Conservation (phyloP, 1,140 invertebrate genomes). For the Magallana angulata region DNA sequence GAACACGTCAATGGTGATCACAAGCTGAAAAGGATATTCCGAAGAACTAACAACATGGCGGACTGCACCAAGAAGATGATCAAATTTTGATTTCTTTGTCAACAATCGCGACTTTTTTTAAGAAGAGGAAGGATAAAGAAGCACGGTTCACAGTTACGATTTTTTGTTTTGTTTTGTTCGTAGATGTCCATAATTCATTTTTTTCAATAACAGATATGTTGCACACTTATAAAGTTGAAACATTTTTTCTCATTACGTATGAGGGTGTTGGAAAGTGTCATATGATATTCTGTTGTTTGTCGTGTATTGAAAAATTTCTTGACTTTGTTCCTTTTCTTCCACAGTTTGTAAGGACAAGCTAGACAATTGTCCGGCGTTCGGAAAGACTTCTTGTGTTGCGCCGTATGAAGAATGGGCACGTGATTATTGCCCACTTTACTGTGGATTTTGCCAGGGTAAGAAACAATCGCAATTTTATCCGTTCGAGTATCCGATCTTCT, state of each 20-base stretch:
- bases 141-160: not conserved
- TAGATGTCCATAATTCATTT: no score
- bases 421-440: slow-evolving; percentile 63
- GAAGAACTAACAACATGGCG: no score
- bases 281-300: no score
- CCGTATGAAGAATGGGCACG: slow-evolving; percentile 60
- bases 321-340: not conserved
- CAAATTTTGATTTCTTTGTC: not conserved
- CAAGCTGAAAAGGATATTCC: no score
- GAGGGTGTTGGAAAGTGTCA: no score
- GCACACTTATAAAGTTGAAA: no score
- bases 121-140: slow-evolving; percentile 25
- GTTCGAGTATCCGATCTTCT: no score
- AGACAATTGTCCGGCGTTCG: slow-evolving; percentile 59
- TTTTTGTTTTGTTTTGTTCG: not conserved
- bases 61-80: no score
- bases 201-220: no score
- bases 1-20: no score
- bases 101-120: not conserved
- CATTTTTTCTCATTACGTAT: no score
- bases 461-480: not conserved
- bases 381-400: slow-evolving; percentile 52
- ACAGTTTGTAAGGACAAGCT: slow-evolving; percentile 59
- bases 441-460: slow-evolving; percentile 61
- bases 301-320: not conserved